Evolutionary conservation across 92 coral and sea anemone genomes (phyloP), one percentile per base, ranked within the genome.

Genomic region (Parazoanthus swiftii): DNA sequence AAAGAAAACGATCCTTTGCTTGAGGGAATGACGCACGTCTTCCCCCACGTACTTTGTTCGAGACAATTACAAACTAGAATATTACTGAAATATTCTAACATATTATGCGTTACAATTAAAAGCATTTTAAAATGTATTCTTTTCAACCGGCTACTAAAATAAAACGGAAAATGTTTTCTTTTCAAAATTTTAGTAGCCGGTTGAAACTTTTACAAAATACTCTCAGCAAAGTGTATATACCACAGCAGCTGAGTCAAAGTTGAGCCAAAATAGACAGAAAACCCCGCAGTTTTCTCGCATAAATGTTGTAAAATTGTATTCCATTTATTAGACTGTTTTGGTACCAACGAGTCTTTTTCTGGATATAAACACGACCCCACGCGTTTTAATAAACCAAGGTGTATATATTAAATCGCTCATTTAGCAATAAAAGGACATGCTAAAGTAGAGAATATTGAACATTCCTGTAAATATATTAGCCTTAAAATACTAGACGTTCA

Each of bases 291-390:
- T 58, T 80, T 80, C 72, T 80, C 2, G 85, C 36, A 59, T 58
- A 80, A 56, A 8, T 79, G 39, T 33, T 80, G 16, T 56, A 38
- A 80, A 56, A 14, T 58, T 58, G 37, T 16, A 44, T 8, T 80
- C 15, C 13, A 36, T 56, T 80, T 80, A 18, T 20, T 58, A 39
- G 15, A 26, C 18, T 26, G 33, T 48, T 56, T 8, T 16, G 46
- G 85, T 80, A 71, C 33, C 85, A 56, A 56, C 2, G 65, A 16
- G 68, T 58, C 48, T 20, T 33, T 29, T 38, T 54, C 48, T 14
- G 35, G 44, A 35, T 54, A 58, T 80, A 80, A 29, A 56, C 4
- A 35, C 7, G 16, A 51, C 38, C 85, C 85, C 85, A 80, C 85
- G 72, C 85, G 29, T 29, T 33, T 44, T 15, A 80, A 63, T 54